These are phyloP conservation scores for Cichlasoma orientale DNA, from an alignment of 2,797 vertebrate genomes.

Conservation along the genomic window DNA sequence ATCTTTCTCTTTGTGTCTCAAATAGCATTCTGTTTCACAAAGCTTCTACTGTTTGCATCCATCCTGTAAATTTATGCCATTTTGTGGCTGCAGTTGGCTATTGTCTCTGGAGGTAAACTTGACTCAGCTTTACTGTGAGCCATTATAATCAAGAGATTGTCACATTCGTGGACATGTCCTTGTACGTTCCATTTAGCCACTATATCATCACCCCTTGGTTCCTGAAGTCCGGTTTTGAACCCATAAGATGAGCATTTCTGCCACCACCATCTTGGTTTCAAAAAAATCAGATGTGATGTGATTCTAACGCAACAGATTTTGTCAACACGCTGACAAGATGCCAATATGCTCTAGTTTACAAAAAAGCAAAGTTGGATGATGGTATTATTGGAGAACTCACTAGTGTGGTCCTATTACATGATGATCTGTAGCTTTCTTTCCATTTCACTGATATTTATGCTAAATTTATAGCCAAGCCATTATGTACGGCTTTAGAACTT, in stretches of 20 bases:
- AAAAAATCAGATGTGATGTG: too few species aligned
- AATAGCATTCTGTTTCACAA: background rate
- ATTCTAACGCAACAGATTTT: too few species aligned
- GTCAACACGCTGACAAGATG: background rate
- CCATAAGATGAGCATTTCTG: too few species aligned
- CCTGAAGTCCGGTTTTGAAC: too few species aligned
- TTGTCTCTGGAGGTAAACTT: too few species aligned
- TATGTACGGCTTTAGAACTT: conserved; percentile 49
- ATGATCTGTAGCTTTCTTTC: conserved; percentile 40
- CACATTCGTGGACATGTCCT: too few species aligned
- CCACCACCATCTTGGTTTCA: too few species aligned
- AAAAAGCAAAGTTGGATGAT: background rate
- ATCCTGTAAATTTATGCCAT: background rate
- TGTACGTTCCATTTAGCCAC: too few species aligned
- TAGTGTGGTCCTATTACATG: background rate
- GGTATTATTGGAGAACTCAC: background rate
- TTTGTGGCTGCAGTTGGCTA: background rate
- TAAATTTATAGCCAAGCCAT: conserved; percentile 30
- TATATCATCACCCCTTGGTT: too few species aligned
- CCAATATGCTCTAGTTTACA: background rate
- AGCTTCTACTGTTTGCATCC: background rate
- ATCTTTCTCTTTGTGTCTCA: background rate
- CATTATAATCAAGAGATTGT: too few species aligned
- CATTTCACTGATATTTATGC: conserved; percentile 51
- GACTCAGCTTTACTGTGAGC: too few species aligned